These are phyloP conservation scores for Oegoconia quadripuncta DNA, from an alignment of 2,888 invertebrate genomes.

Conservation along the genomic window DNA sequence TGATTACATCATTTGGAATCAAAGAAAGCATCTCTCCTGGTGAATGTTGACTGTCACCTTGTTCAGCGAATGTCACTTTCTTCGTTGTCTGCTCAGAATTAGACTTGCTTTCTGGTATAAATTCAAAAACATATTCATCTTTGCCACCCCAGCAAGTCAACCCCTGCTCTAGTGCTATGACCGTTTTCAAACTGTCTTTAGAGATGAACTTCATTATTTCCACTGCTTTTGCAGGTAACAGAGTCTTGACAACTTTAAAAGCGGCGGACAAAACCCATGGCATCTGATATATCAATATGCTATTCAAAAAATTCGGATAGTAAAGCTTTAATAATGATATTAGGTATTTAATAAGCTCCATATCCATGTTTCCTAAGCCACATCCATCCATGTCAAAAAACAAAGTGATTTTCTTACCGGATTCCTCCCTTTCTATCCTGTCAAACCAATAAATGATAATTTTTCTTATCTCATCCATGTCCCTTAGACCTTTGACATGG, in stretches of 20 bases:
- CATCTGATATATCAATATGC: conserved; percentile 95
- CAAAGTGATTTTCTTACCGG: conserved; percentile 87
- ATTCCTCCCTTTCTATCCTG: conserved; percentile 85
- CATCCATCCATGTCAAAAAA: conserved; percentile 95
- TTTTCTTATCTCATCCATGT: conserved; percentile 87
- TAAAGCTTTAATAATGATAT: conserved; percentile 92
- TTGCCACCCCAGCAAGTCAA: conserved; percentile 89
- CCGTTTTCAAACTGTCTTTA: conserved; percentile 86
- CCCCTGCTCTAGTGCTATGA: conserved; percentile 87
- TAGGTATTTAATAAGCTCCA: conserved; percentile 93
- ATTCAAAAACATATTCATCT: conserved; percentile 85
- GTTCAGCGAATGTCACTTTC: conserved; percentile 66
- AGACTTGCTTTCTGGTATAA: conserved; percentile 80
- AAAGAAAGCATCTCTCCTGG: conserved; percentile 80
- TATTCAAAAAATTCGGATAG: conserved; percentile 92
- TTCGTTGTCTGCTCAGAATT: conserved; percentile 62
- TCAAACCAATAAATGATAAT: conserved; percentile 93
- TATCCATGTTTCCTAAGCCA: conserved; percentile 92
- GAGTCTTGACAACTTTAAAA: conserved; percentile 92
- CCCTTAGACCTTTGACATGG: conserved; percentile 87
- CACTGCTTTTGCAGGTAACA: conserved; percentile 92
- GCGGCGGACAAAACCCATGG: conserved; percentile 96
- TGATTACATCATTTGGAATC: conserved; percentile 84
- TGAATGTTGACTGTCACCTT: conserved; percentile 56
- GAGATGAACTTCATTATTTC: conserved; percentile 92